Evolutionary conservation across 1,140 invertebrate genomes (phyloP).

Genomic region (Nephila pilipes): DNA sequence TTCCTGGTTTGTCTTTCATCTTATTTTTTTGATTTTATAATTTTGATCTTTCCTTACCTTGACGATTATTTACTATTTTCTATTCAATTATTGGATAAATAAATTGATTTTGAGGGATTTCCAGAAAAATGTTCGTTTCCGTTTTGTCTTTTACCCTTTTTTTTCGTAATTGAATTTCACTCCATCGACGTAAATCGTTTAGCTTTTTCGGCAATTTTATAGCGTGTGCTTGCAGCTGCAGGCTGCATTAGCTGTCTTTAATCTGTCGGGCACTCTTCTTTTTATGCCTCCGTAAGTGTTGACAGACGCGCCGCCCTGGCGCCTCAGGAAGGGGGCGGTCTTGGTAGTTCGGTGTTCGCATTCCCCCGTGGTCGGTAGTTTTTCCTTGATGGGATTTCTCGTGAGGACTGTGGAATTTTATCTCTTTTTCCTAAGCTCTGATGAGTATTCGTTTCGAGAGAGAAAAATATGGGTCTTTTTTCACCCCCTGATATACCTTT

Average conservation of each 20-base stretch:
- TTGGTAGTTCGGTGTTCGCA: neutral
- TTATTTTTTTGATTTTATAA: no score
- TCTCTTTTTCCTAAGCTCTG: constrained; percentile 1
- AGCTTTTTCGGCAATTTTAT: constrained; percentile 51
- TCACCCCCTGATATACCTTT: neutral
- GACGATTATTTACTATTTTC: no score
- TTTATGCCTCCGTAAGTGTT: constrained; percentile 52
- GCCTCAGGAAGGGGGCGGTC: neutral
- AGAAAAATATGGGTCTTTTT: neutral
- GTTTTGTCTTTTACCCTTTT: neutral
- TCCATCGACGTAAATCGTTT: constrained; percentile 48
- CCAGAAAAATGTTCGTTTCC: neutral
- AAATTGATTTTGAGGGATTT: no score
- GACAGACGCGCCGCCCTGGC: constrained; percentile 50
- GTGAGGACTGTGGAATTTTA: neutral
- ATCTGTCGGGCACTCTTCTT: constrained; percentile 48
- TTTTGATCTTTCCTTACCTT: no score
- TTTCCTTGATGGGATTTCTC: neutral
- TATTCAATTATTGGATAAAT: no score
- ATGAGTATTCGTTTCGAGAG: neutral
- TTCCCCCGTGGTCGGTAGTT: constrained; percentile 10
- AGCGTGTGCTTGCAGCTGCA: constrained; percentile 47
- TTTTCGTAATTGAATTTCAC: constrained; percentile 48
- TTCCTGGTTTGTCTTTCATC: no score
- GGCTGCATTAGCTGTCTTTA: constrained; percentile 68